Evolutionary conservation across 53 echinoderm and acorn worm species (phyloP).

Genomic region (Patiria pectinifera): DNA sequence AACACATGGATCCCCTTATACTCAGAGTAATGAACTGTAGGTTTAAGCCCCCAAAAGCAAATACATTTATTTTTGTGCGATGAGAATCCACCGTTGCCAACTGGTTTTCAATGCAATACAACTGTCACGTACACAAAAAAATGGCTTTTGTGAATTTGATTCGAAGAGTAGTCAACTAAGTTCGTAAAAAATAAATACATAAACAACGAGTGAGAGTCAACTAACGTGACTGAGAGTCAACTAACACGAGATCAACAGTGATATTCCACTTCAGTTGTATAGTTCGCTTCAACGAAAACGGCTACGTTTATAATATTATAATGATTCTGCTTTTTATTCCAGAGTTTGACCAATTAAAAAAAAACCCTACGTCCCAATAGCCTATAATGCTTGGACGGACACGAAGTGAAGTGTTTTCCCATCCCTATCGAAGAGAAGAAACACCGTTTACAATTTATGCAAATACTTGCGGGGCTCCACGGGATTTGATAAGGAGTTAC

Average conservation of each 20-base stretch:
- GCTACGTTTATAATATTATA: no score
- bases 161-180: neutral
- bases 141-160: neutral
- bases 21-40: no score
- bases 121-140: neutral
- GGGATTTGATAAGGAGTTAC: neutral
- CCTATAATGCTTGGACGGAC: neutral
- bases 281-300: no score
- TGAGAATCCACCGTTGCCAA: neutral
- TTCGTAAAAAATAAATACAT: neutral
- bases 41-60: no score
- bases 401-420: neutral
- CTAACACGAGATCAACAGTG: no score
- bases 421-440: neutral
- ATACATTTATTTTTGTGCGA: neutral
- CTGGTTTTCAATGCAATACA: neutral
- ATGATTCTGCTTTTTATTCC: no score
- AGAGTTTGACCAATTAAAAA: neutral
- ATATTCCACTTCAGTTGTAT: no score
- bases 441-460: neutral
- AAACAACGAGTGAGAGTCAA: no score
- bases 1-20: no score
- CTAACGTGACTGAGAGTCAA: no score
- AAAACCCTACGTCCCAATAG: neutral
- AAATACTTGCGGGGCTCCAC: conserved; percentile 7